These are phyloP conservation scores for Egretta garzetta DNA, from an alignment of 2,113 vertebrate species.

Conservation along the genomic window DNA sequence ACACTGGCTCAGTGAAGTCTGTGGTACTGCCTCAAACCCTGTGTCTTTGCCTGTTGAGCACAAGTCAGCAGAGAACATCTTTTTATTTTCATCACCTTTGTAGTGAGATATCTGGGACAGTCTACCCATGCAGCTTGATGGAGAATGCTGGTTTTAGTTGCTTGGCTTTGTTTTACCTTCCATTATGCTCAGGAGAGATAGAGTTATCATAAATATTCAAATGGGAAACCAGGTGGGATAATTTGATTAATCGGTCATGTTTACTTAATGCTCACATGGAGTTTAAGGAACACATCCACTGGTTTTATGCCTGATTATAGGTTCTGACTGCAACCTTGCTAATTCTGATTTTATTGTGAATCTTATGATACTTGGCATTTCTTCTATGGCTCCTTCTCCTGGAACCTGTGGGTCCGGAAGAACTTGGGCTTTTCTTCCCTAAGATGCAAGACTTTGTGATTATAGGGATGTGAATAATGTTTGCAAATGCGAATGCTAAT, in stretches of 20 bases:
- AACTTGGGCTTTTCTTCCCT: background rate
- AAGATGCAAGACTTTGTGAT: background rate
- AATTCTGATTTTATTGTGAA: background rate
- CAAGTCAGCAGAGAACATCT: background rate
- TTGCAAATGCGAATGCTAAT: background rate
- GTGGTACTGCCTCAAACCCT: background rate
- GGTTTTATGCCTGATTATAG: background rate
- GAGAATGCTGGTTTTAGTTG: background rate
- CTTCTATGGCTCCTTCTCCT: background rate
- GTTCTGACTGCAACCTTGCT: background rate
- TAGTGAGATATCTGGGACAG: background rate
- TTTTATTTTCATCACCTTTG: background rate
- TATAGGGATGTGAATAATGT: background rate
- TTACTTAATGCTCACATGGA: background rate
- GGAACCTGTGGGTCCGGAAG: background rate
- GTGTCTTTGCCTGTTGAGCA: background rate
- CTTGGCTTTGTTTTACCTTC: slow-evolving; percentile 15
- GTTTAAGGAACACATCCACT: background rate
- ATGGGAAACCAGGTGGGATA: background rate
- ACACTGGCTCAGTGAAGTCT: background rate
- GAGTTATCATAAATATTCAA: slow-evolving; percentile 38
- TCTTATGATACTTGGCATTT: background rate
- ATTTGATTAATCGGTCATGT: slow-evolving; percentile 7
- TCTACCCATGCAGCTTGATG: background rate
- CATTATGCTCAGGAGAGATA: background rate